Percentiles rank a stretch among this genome's conserved stretches.
These are phyloP conservation scores for Zaprionus gabonicus DNA, from an alignment of 1,140 invertebrate species.

Conservation along the genomic window DNA sequence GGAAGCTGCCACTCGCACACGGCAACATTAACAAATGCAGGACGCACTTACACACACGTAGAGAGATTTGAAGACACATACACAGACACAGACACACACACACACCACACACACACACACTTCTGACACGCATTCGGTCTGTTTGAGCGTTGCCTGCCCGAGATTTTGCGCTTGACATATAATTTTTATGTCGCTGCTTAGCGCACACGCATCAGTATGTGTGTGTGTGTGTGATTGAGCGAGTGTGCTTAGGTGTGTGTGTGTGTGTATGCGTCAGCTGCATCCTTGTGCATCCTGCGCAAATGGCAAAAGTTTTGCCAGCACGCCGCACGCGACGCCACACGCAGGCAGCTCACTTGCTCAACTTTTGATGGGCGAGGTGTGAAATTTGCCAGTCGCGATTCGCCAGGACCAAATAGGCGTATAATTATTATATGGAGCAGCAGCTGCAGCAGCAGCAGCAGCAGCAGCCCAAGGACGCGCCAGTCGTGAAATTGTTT, in stretches of 20 bases:
- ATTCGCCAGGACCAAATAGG: constrained; percentile 52
- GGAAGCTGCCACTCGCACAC: constrained; percentile 47
- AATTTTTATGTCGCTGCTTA: constrained; percentile 62
- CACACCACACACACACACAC: no score
- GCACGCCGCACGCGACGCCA: constrained; percentile 28
- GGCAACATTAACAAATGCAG: constrained; percentile 42
- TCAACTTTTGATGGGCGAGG: constrained; percentile 64
- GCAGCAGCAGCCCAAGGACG: constrained; percentile 4
- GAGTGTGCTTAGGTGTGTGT: constrained; percentile 10
- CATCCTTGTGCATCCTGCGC: constrained; percentile 46
- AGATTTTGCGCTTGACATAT: constrained; percentile 74
- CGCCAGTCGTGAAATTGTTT: constrained; percentile 18
- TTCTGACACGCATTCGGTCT: constrained; percentile 33
- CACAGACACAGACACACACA: constrained; percentile 5
- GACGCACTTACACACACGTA: constrained; percentile 12
- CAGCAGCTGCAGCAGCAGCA: neutral
- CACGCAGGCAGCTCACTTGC: constrained; percentile 24
- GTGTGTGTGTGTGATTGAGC: constrained; percentile 6
- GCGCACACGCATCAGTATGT: neutral
- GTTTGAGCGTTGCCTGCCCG: constrained; percentile 52
- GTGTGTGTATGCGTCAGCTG: constrained; percentile 14
- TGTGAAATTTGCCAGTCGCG: constrained; percentile 65
- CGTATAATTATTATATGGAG: constrained; percentile 70
- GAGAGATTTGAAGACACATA: neutral
- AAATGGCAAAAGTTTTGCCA: constrained; percentile 50